Conservation (phyloP, 2,797 vertebrate species). For the Malacoraja senta region DNA sequence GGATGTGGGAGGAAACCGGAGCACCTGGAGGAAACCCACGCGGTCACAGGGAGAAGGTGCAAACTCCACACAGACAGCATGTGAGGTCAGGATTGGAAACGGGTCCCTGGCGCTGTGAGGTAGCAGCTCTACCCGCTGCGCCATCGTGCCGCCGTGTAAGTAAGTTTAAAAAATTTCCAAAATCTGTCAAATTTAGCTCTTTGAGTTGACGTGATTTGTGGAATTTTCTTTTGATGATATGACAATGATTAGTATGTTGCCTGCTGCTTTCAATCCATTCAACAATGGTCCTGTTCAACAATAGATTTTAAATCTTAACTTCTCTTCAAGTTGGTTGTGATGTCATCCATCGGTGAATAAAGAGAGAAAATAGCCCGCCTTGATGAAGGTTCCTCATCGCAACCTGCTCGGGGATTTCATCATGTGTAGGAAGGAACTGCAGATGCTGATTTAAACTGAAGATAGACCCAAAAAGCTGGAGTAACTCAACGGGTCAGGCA, state of each 20-base stretch:
- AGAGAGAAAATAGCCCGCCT: not conserved
- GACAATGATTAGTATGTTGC: not conserved
- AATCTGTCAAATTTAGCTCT: not conserved
- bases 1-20: no score
- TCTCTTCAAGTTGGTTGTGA: not conserved
- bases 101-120: no score
- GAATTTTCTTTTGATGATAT: not conserved
- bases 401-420: not conserved
- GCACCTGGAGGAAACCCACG: no score
- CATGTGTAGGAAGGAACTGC: not conserved
- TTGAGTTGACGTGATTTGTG: not conserved
- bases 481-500: no score
- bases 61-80: no score
- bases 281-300: not conserved
- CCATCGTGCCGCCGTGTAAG: no score
- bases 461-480: no score
- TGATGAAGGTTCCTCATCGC: not conserved
- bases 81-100: no score
- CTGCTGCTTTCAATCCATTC: not conserved
- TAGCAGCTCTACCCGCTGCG: no score
- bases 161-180: not conserved
- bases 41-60: no score
- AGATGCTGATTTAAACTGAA: no score
- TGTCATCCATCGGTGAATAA: not conserved
- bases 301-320: not conserved